Evolutionary conservation across 2,888 invertebrate genomes (phyloP), one percentile per base, ranked within the genome.

Genomic region (Syrista parreyssii): DNA sequence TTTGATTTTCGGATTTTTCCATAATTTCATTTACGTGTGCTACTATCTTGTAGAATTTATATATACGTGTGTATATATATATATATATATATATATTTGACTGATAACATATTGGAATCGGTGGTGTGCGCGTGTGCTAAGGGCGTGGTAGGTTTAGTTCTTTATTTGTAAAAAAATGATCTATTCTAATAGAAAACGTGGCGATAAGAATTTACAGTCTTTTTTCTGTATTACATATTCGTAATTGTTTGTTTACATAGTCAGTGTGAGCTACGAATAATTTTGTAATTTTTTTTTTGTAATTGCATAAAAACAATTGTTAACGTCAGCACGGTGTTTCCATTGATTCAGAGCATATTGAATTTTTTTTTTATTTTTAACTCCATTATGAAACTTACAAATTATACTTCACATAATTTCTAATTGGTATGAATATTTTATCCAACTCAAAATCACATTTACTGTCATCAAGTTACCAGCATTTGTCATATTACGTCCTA

Each of bases 131-230:
- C 30, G 33, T 31, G 15, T 32, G 30, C 32, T n/a, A 73, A 76
- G 79, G 79, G 76, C 78, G 77, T 78, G 79, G 78, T 79, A 76
- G 74, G 74, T 76, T 76, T 72, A 75, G 40, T 68, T 75, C 23
- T 76, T 75, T 35, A 69, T 75, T 74, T 55, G 31, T 9, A 55
- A 23, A 55, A 23, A 40, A 55, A 55, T n/a, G 9, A 23, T 1
- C 9, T 55, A 55, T 55, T 55, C 55, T 55, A 23, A 55, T 6
- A 9, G 23, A 55, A 9, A 55, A 23, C 55, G 2, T 15, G 23
- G 12, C 12, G 12, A 55, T 55, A 15, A 55, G 23, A 55, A 23
- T 23, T 55, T 55, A 23, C 9, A 15, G 1, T 23, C 23, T 55
- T 2, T 40, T 23, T 55, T 23, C 15, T 23, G 9, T 23, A 55